Evolutionary conservation across 2,113 vertebrate genomes (phyloP), one percentile per base, ranked within the genome.

Genomic region (Marcusenius ussheri): DNA sequence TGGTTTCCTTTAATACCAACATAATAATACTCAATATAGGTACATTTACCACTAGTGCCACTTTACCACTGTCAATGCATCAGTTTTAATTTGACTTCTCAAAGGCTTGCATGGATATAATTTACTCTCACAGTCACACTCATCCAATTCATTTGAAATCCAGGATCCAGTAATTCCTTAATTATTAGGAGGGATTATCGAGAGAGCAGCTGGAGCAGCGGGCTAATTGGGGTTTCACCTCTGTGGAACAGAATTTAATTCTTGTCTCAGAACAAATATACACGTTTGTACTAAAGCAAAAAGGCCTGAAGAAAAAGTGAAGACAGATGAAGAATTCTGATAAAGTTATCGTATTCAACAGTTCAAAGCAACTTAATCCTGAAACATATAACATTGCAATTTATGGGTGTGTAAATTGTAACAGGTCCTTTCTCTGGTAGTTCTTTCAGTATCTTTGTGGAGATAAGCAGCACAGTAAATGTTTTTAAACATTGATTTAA

Each of bases 221-320:
- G 95, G 95, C 95, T 96, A 96, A 96, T 96, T 95, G 93, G 93
- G 95, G 94, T 95, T 95, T 96, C 95, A 95, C 95, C 95, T 96
- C 94, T 51, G 92, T 90, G 92, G 93, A 92, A 94, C 93, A 90
- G 90, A 93, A 95, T 95, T 94, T 95, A 94, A 94, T 93, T 94
- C 92, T 91, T 93, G 91, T 91, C 93, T 93, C 92, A 95, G 95
- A 92, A 87, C 92, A 92, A 94, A 94, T 94, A 92, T 93, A 93
- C 89, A 90, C 92, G 93, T 95, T 94, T 93, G 93, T 92, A 92
- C 92, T 93, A 93, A 93, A 93, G 93, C 95, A 94, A 95, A 95
- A 94, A 93, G 94, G 91, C 89, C 91, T 88, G 91, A 87, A 91
- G 91, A 91, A 94, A 91, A 88, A 94, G 92, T 9, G 17, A 56